These are phyloP conservation scores for Brachynemurus nebulosus DNA, from an alignment of 2,888 invertebrate genomes.

Conservation along the genomic window DNA sequence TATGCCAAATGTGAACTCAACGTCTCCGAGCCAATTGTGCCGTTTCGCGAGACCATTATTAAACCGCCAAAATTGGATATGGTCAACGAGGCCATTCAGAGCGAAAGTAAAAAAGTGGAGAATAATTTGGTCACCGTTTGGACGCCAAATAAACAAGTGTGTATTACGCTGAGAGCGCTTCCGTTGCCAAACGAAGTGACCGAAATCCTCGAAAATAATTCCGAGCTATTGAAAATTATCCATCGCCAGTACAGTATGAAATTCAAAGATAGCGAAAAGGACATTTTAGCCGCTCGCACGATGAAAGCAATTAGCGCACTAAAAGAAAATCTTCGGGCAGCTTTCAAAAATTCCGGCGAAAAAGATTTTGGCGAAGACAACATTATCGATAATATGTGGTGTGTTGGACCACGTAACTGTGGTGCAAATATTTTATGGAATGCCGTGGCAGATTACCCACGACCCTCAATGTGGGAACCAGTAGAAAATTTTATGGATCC, in stretches of 20 bases:
- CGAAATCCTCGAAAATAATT: conserved; percentile 53
- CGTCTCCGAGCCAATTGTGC: conserved; percentile 91
- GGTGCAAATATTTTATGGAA: conserved; percentile 86
- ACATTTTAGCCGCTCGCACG: conserved; percentile 31
- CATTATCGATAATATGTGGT: conserved; percentile 66
- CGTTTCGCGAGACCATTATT: conserved; percentile 88
- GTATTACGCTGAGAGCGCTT: conserved; percentile 58
- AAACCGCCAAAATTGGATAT: conserved; percentile 66
- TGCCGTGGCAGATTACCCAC: conserved; percentile 49
- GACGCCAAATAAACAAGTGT: conserved; percentile 58
- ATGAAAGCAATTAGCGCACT: conserved; percentile 34
- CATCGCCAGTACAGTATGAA: neutral
- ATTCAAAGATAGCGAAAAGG: neutral
- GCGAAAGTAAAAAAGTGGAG: conserved; percentile 31
- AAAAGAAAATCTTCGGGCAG: conserved; percentile 15
- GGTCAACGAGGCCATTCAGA: conserved; percentile 51
- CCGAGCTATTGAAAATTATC: conserved; percentile 41
- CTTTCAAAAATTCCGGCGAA: conserved; percentile 30
- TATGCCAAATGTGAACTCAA: conserved; percentile 71
- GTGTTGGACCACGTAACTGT: conserved; percentile 78
- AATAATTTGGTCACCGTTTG: conserved; percentile 39
- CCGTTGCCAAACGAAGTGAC: conserved; percentile 63
- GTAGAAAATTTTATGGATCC: conserved; percentile 34
- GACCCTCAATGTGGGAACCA: conserved; percentile 38
- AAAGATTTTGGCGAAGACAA: conserved; percentile 33